Evolutionary conservation across 2,113 vertebrate genomes (phyloP), one percentile per base, ranked within the genome.

Genomic region (Cavia aperea): DNA sequence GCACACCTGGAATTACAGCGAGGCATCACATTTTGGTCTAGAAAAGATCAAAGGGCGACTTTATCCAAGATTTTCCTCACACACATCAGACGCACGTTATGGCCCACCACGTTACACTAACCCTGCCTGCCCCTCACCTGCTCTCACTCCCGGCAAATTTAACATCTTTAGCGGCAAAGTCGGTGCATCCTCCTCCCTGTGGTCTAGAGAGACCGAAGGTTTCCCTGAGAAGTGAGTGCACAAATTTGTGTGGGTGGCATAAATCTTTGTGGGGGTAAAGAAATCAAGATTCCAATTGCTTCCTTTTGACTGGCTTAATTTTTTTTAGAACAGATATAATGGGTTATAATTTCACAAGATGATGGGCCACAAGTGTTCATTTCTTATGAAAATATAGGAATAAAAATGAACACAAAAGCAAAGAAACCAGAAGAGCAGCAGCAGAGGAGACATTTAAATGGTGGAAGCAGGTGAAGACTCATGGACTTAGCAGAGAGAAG

Each of bases 131-230:
- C 43, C 18, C 12, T 10, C 33, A 31, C 33, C 56, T 83, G 51
- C 21, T 87, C 39, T 94, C 78, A 31, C 4, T 18, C 51, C 26
- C 21, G 5, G 5, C 19, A 65, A 58, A 89, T 75, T 93, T 70
- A 91, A 86, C 58, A 49, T 31, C 70, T 84, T 88, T 77, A n/a
- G 88, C 24, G 72, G 10, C 5, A 77, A 70, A 24, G 10, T 85
- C 70, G 56, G 78, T 85, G 68, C 78, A 60, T 24, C 78, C 89
- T 86, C 68, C 15, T 54, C 46, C n/a, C 72, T 73, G 88, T 68
- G 87, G 58, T 75, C 84, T 81, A 85, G 58, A 84, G 72, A 94
- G 90, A 90, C 75, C 33, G 21, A 78, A 92, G 33, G 58, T 83
- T 92, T 88, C 66, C 65, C 31, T 68, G 56, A 93, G 24, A 92